These are phyloP conservation scores for Lepidonotus clava DNA, from an alignment of 2,888 invertebrate species.

Conservation along the genomic window DNA sequence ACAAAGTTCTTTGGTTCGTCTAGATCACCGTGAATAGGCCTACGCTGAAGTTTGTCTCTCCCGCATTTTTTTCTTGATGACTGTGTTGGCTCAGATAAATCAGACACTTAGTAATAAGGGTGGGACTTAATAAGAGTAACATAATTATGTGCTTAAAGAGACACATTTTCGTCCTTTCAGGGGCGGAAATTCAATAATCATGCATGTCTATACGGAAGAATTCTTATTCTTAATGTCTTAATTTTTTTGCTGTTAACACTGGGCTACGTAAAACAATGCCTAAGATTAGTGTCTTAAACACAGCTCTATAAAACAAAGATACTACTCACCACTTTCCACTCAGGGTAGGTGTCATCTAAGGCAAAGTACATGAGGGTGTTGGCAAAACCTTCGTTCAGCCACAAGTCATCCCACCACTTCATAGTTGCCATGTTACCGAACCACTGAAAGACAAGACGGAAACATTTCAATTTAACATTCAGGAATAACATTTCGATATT, in stretches of 20 bases:
- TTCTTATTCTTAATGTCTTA: no score
- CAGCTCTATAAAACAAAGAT: neutral
- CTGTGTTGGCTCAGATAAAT: no score
- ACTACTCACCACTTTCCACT: slow-evolving; percentile 78
- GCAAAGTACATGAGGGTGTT: slow-evolving; percentile 79
- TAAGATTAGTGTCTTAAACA: neutral
- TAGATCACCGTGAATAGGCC: neutral
- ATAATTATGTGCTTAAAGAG: no score
- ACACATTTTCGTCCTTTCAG: no score
- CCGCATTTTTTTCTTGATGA: no score
- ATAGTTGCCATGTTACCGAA: slow-evolving; percentile 80
- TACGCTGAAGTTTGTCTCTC: no score
- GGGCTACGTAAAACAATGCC: neutral
- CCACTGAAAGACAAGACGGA: slow-evolving; percentile 72
- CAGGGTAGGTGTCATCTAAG: slow-evolving; percentile 75
- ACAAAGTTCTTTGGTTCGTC: neutral
- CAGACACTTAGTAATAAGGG: no score
- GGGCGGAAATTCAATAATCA: no score
- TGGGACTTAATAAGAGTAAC: no score
- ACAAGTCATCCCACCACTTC: slow-evolving; percentile 80
- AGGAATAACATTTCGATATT: neutral
- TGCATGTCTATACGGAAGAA: no score
- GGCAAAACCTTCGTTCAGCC: slow-evolving; percentile 80
- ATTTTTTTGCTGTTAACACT: no score
- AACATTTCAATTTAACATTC: neutral